Base-by-base conservation (phyloP, 2,797 vertebrate genomes). In the Sebastes oblongus region DNA sequence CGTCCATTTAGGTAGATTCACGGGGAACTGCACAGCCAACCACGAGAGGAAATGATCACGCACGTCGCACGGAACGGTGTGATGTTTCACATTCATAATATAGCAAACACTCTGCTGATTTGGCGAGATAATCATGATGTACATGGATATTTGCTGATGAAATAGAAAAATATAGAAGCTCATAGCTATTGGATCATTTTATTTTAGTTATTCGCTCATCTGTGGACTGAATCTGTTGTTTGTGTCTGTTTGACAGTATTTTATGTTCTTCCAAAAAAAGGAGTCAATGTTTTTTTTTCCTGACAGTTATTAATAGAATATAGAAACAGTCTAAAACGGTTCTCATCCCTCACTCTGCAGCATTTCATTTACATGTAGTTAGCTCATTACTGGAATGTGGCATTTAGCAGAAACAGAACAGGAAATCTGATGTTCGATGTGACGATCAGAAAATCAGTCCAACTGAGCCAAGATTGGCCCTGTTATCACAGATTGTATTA, bases 1-100 rank as follows among this genome's bases (percentile, higher is more conserved):
- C 74, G 72, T 73, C 67, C 27, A 65, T 68, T 75, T 60, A 67
- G 34, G 4, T 46, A 46, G 4, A 65, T 74, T 77, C 66, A 8
- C 4, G 46, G 46, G 58, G 34, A 73, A 61, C 10, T 12, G 58
- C 64, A 42, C 80, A 66, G 67, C 46, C 30, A 6, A 50, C 30
- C 79, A 3, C 77, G 64, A 86, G 70, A n/a, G 68, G 14, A 72
- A 52, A 39, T 12, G 8, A 27, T 50, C n/a, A 20, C 1, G 50
- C 30, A 6, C 5, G 18, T 22, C 0, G 36, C 30, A 6, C 18
- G 18, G 14, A 36, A 29, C 27, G 52, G 67, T 54, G 46, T 32
- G 66, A 83, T 67, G 75, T 54, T 65, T 75, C 8, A 54, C 7
- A 24, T 25, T 80, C 50, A 9, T 32, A 50, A 66, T 4, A 39